Evolutionary conservation across 2,113 vertebrate genomes (phyloP).

Genomic region (Oreocharis arfaki): DNA sequence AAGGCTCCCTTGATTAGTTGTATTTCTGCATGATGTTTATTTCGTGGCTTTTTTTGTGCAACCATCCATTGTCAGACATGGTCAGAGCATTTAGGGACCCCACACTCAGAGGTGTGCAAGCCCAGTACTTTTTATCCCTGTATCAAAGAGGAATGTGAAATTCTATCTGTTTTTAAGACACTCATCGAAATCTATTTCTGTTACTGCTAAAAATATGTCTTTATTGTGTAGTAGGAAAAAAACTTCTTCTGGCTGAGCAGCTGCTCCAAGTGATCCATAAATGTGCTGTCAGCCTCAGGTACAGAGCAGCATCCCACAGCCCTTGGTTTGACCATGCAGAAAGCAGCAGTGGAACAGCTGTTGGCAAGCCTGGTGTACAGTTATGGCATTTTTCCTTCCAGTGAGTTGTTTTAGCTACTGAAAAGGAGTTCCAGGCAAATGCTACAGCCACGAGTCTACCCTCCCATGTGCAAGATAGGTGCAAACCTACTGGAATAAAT

Average conservation of each 20-base stretch:
- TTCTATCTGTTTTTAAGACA: slow-evolving; percentile 47
- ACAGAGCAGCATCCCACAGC: not conserved
- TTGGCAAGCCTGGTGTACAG: not conserved
- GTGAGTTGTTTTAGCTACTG: not conserved
- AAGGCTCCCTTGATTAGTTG: not conserved
- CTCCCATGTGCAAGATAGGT: not conserved
- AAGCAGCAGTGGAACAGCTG: not conserved
- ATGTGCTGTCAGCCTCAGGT: not conserved
- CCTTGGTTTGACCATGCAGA: not conserved
- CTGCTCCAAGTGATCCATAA: not conserved
- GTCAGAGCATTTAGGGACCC: not conserved
- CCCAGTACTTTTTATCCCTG: slow-evolving; percentile 20
- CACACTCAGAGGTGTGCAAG: slow-evolving; percentile 1
- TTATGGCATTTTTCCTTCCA: not conserved
- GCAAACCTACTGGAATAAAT: not conserved
- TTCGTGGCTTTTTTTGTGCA: slow-evolving; percentile 32
- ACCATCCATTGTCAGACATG: slow-evolving; percentile 30
- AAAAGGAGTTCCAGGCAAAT: not conserved
- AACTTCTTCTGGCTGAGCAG: not conserved
- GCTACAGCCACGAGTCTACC: not conserved
- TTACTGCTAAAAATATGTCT: slow-evolving; percentile 17
- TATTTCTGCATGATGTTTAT: slow-evolving; percentile 37
- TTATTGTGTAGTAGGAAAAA: not conserved
- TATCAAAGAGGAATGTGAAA: slow-evolving; percentile 29
- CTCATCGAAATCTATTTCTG: not conserved